Conservation (phyloP, 2,888 invertebrate species). For the Celastrina argiolus region DNA sequence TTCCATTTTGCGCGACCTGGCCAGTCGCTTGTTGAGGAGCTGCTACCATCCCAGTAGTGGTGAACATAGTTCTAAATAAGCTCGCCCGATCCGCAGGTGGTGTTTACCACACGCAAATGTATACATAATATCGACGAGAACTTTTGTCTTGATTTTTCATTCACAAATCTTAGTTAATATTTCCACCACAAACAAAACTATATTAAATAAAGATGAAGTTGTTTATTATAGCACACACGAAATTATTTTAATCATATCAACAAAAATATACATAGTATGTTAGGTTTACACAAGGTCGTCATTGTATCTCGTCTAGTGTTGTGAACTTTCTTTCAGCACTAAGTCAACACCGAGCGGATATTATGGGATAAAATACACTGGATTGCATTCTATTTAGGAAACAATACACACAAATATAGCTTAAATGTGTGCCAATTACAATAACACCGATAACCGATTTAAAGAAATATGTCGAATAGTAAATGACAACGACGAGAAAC, state of each 20-base stretch:
- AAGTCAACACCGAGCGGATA: background rate
- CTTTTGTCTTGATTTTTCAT: constrained; percentile 43
- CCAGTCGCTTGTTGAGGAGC: constrained; percentile 66
- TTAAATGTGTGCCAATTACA: constrained; percentile 54
- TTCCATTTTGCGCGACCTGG: constrained; percentile 68
- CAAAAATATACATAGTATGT: constrained; percentile 50
- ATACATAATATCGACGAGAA: constrained; percentile 62
- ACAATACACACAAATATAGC: constrained; percentile 37
- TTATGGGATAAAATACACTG: background rate
- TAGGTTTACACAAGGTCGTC: constrained; percentile 27
- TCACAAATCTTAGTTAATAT: constrained; percentile 28
- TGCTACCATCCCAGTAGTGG: constrained; percentile 67
- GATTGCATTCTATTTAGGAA: background rate
- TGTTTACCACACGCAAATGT: constrained; percentile 59
- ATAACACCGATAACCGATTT: too few species aligned
- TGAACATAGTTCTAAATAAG: constrained; percentile 55
- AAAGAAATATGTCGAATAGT: constrained; percentile 38
- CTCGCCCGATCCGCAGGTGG: constrained; percentile 66
- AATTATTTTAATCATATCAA: constrained; percentile 27
- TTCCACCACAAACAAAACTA: constrained; percentile 9
- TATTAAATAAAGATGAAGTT: background rate
- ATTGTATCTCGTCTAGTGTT: background rate
- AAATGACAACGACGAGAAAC: constrained; percentile 25
- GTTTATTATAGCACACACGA: constrained; percentile 14
- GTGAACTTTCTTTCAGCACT: background rate